Evolutionary conservation across 2,888 invertebrate species (phyloP).

Genomic region (Amphimallon solstitiale): DNA sequence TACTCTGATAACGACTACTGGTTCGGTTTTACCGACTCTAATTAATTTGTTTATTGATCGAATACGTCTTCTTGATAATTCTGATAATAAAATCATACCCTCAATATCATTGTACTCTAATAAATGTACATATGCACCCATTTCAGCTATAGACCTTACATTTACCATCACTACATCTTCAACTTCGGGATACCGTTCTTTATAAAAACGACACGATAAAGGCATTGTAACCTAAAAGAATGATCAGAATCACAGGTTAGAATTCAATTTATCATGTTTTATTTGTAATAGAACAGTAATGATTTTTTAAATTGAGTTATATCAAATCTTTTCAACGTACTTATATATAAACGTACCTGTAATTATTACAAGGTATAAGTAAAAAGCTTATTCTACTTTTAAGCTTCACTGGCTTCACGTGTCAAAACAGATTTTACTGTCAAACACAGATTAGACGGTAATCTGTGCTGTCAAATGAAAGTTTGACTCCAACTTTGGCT

Average conservation of each 20-base stretch:
- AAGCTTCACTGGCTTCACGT: conserved; percentile 16
- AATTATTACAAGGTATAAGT: neutral
- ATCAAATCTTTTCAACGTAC: no score
- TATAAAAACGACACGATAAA: conserved; percentile 95
- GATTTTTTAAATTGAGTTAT: neutral
- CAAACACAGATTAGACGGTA: no score
- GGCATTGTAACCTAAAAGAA: conserved; percentile 74
- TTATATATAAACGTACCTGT: no score
- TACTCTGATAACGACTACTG: conserved; percentile 98
- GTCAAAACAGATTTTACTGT: conserved; percentile 8
- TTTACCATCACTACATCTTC: conserved; percentile 99
- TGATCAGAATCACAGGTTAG: conserved; percentile 21
- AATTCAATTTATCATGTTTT: neutral
- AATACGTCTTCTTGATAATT: conserved; percentile 97
- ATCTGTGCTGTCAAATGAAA: no score
- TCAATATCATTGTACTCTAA: conserved; percentile 99
- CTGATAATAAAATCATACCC: conserved; percentile 98
- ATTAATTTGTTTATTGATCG: conserved; percentile 99
- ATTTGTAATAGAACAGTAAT: neutral
- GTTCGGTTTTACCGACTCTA: conserved; percentile 97
- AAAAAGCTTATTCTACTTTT: neutral
- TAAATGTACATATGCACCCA: conserved; percentile 99
- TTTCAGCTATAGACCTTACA: conserved; percentile 97
- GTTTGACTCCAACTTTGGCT: no score
- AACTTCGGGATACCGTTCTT: conserved; percentile 96